A percentile compares a stretch with the other conserved stretches of the same genome.
These are phyloP conservation scores for Drosophila paucipuncta DNA, from an alignment of 2,888 invertebrate species.

Conservation along the genomic window DNA sequence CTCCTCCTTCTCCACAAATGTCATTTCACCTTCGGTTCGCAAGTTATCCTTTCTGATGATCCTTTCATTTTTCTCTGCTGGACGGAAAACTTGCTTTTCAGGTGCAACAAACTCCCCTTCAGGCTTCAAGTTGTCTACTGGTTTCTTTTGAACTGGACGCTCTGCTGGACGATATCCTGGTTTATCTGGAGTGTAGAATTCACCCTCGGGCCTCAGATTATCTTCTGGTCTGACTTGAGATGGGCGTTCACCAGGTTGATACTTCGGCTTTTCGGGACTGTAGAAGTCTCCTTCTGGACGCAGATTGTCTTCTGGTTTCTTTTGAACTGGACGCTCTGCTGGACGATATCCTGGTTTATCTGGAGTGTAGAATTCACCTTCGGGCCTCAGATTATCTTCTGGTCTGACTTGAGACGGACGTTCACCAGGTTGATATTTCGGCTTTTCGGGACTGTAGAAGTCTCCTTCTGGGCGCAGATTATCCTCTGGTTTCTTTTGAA, in stretches of 20 bases:
- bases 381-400: neutral
- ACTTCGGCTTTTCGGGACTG: neutral
- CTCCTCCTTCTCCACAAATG: constrained; percentile 69
- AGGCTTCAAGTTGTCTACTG: neutral
- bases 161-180: neutral
- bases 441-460: neutral
- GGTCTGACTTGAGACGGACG: neutral
- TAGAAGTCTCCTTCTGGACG: neutral
- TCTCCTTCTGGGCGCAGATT: neutral
- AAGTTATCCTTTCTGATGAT: constrained; percentile 87
- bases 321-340: neutral
- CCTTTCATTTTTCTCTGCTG: constrained; percentile 1
- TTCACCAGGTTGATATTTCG: neutral
- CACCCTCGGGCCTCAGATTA: neutral
- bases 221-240: neutral
- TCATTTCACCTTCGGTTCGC: constrained; percentile 86
- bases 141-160: neutral
- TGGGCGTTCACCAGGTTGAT: neutral
- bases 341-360: neutral
- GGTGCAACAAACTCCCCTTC: neutral
- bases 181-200: neutral
- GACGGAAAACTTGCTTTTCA: neutral
- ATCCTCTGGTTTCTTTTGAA: neutral
- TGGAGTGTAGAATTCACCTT: neutral
- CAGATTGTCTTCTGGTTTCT: neutral